These are phyloP conservation scores for Neodiprion fabricii DNA, from an alignment of 1,140 invertebrate genomes.

Conservation along the genomic window DNA sequence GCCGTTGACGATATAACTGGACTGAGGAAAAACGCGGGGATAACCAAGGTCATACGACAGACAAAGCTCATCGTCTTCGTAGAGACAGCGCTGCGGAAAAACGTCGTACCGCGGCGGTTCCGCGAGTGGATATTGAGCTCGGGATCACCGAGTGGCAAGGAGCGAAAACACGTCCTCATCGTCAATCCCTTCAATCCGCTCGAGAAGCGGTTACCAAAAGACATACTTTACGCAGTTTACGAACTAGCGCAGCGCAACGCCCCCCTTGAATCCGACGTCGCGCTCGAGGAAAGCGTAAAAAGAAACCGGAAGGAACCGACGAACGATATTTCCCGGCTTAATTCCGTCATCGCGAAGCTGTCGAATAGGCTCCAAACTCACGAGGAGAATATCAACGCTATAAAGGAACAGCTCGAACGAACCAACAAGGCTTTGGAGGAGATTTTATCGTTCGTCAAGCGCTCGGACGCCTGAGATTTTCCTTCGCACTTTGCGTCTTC, in stretches of 20 bases:
- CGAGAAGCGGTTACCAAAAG: conserved; percentile 69
- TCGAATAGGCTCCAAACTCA: conserved; percentile 43
- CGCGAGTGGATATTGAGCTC: conserved; percentile 48
- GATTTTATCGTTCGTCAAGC: conserved; percentile 36
- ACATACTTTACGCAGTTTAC: conserved; percentile 70
- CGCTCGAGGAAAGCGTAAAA: conserved; percentile 37
- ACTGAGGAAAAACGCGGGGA: conserved; percentile 70
- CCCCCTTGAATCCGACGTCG: conserved; percentile 37
- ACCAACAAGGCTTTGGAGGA: conserved; percentile 50
- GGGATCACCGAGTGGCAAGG: conserved; percentile 46
- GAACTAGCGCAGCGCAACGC: conserved; percentile 64
- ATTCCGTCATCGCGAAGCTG: conserved; percentile 40
- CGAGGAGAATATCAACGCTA: conserved; percentile 45
- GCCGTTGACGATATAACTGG: conserved; percentile 75
- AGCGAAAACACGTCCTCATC: conserved; percentile 60
- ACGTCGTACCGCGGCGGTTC: conserved; percentile 60
- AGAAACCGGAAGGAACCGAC: conserved; percentile 38
- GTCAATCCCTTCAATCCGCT: conserved; percentile 71
- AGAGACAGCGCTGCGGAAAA: conserved; percentile 69
- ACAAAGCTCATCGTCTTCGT: conserved; percentile 73
- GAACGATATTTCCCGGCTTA: conserved; percentile 18
- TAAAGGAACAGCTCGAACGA: conserved; percentile 46
- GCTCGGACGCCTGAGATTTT: neutral
- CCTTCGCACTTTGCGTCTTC: too few relatives aligned
- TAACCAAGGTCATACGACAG: conserved; percentile 72